Evolutionary conservation across 2,797 vertebrate species (phyloP), one percentile per base, ranked within the genome.

Genomic region (Bovichtus diacanthus): DNA sequence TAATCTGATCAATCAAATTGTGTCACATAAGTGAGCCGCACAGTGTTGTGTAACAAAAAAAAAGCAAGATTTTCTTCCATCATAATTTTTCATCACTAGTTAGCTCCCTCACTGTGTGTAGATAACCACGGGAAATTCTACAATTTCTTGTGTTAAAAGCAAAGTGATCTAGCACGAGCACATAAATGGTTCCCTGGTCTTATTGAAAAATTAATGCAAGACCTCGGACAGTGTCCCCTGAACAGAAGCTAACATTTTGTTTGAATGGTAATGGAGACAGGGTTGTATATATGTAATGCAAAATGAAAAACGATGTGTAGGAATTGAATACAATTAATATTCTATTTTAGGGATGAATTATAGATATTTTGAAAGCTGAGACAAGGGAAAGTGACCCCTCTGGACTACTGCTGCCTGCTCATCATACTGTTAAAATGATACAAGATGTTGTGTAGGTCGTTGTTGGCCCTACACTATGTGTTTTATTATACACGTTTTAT

Each of bases 351-450:
- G 16, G 27, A 87, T 93, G 70, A 90, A 93, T 93, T 89, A 88
- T 93, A 76, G 70, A 92, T 93, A 64, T 82, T 81, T 84, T 89
- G 90, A 93, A 91, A 90, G 87, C 74, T 18, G 51, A 70, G 74
- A 85, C 86, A 86, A 82, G 78, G 21, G 29, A 5, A 51, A 50
- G 27, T 70, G 60, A 78, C 54, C 72, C 69, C 65, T 16, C 21
- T 55, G 53, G 61, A 67, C 63, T 27, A 2, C 11, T 39, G 53
- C 49, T 74, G 39, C 25, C 56, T 59, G 58, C 59, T 56, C 19
- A 50, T 78, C 34, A 63, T 64, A 66, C 44, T 70, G 64, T 78
- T 60, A 58, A 74, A 61, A 70, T 47, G 2, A 46, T 21, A 21
- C n/a, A 50, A 15, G 41, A 73, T 6, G 1, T 4, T 10, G 8